Percentiles rank a stretch among this genome's conserved stretches.
Evolutionary conservation across 30 jellyfish, hydroid and myxozoan genomes (phyloP).

Genomic region (Aurelia coerulea): DNA sequence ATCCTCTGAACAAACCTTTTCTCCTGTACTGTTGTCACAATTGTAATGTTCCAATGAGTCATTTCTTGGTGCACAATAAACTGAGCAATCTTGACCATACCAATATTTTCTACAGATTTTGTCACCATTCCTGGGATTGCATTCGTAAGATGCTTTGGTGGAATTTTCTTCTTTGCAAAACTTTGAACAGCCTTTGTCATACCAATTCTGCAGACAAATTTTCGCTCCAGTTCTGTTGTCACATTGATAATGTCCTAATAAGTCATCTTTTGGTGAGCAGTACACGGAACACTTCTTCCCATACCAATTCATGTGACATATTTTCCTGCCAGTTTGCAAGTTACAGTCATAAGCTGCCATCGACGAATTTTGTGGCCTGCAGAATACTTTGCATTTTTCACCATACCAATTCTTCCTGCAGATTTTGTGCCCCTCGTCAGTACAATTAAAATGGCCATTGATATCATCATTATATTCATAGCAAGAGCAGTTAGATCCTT

Average conservation of each 20-base stretch:
- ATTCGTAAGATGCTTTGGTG: constrained; percentile 23
- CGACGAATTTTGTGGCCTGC: not conserved
- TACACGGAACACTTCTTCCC: not conserved
- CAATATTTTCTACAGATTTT: constrained; percentile 41
- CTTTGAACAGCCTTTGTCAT: not conserved
- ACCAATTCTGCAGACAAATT: constrained; percentile 26
- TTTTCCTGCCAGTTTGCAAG: not conserved
- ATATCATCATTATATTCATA: not conserved
- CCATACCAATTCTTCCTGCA: constrained; percentile 4
- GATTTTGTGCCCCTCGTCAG: not conserved
- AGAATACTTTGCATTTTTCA: not conserved
- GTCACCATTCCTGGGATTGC: constrained; percentile 34
- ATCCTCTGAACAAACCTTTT: constrained; percentile 22
- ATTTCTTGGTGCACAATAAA: constrained; percentile 16
- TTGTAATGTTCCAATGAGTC: constrained; percentile 23
- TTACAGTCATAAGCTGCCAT: not conserved
- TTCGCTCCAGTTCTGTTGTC: not conserved
- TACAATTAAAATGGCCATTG: not conserved
- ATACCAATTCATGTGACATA: not conserved
- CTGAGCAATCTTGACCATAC: constrained; percentile 48
- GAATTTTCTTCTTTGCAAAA: constrained; percentile 1
- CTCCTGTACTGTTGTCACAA: constrained; percentile 41
- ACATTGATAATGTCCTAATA: constrained; percentile 21
- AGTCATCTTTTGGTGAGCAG: not conserved
- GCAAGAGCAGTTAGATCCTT: constrained; percentile 16